A percentile compares a stretch with the other conserved stretches of the same genome.
These are phyloP conservation scores for Pseudococcus jackbeardsleyi DNA, from an alignment of 2,888 invertebrate species.

Conservation along the genomic window DNA sequence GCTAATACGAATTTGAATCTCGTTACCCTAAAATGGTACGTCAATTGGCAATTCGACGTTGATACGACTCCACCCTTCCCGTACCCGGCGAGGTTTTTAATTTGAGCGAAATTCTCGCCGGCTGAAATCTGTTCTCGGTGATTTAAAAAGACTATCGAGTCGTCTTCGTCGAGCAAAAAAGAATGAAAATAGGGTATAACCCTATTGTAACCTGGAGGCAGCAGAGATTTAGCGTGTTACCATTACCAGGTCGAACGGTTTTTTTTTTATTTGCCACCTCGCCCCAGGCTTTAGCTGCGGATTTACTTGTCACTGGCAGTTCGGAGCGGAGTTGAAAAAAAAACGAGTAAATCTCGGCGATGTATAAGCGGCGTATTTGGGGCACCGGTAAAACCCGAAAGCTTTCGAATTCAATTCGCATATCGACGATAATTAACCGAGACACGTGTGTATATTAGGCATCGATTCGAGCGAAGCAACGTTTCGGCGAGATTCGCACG, in stretches of 20 bases:
- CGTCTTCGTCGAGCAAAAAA: not conserved
- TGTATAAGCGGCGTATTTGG: not conserved
- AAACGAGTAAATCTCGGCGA: not conserved
- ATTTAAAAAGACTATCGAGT: slow-evolving; percentile 5
- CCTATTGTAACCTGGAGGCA: slow-evolving; percentile 1
- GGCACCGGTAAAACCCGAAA: not conserved
- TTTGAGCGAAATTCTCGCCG: not conserved
- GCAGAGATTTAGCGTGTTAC: slow-evolving; percentile 1
- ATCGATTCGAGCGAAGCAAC: no score
- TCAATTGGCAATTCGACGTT: no score
- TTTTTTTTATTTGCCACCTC: not conserved
- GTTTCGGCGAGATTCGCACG: no score
- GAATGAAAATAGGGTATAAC: not conserved
- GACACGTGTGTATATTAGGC: slow-evolving; percentile 39
- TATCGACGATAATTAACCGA: slow-evolving; percentile 33
- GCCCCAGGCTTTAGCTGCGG: slow-evolving; percentile 25
- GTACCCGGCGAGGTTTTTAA: not conserved
- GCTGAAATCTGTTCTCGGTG: not conserved
- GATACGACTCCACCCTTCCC: not conserved
- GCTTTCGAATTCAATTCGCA: slow-evolving; percentile 37
- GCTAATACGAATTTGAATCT: no score
- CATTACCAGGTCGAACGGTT: not conserved
- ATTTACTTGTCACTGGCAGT: slow-evolving; percentile 55
- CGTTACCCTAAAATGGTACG: no score
- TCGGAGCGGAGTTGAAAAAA: not conserved